Evolutionary conservation across 2,113 vertebrate genomes (phyloP), one percentile per base, ranked within the genome.

Genomic region (Seriola rivoliana): DNA sequence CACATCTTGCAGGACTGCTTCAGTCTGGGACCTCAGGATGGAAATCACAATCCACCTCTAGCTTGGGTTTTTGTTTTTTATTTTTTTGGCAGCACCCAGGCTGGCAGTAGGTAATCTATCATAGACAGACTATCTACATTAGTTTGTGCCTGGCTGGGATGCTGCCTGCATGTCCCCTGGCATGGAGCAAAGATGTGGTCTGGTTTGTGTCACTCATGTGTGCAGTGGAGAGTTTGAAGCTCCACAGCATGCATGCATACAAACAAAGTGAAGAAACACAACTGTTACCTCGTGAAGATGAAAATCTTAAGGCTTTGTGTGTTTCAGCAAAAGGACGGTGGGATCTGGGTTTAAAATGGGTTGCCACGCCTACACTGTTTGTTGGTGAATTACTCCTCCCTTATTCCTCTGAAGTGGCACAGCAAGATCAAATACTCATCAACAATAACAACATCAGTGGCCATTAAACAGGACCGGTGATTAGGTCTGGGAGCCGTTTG

Each of bases 401-500:
- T 89, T 84, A 90, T 88, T 89, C 84, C 78, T 82, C 90, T 87
- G 72, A 72, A 90, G 86, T 80, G 85, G 71, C 87, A 73, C 55
- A 73, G 76, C 54, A 25, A 84, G 89, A 91, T 92, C 88, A 88
- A 88, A 89, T 78, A 85, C 75, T 73, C 76, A 78, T 89, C 80
- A 66, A 50, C 80, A 81, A 87, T 87, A 91, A 94, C 87, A 86
- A 84, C 84, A 90, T 93, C 79, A 92, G 71, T 73, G 87, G 66
- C 75, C 87, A 85, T 91, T 89, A 92, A 89, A 83, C 75, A 84
- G 66, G 72, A 78, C 64, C 82, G 77, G 73, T 79, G 85, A 92
- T 92, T 89, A 85, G 75, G 83, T 80, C 89, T 85, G 78, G 75
- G 84, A 80, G 71, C 73, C 82, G 71, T 89, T 88, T 81, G 80